Base-by-base conservation (phyloP, 1,140 invertebrate species). In the Drosophila parabipectinata region DNA sequence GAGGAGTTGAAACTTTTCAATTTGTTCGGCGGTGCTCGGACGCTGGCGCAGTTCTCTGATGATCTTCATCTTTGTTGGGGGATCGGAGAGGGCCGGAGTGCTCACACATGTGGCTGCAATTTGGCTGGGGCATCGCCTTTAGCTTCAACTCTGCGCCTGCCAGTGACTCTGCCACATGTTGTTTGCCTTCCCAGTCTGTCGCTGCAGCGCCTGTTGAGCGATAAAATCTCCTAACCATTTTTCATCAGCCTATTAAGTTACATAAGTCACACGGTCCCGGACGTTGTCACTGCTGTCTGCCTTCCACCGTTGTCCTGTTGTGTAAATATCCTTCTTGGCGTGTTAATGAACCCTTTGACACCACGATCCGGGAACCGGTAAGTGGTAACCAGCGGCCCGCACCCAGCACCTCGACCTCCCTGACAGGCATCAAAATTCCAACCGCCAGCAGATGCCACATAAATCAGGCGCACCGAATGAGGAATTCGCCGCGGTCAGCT, bases 191-290 rank as follows among this genome's bases (percentile, higher is more conserved):
- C 41, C 26, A 50, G 71, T 26, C 55, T 63, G 53, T 75, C 56
- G 28, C 37, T 47, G 54, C 47, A 60, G 15, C 44, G 15, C 44
- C 15, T 51, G 54, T 64, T 59, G 78, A 66, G 82, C 78, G 82
- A 87, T 87, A 87, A 79, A 78, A 87, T 87, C 82, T 76, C 64
- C 47, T 57, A 66, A 76, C 57, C 66, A 88, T 79, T 88, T 82
- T 82, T 87, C 72, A 82, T 66, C 83, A 88, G 83, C 83, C 82
- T 87, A 87, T 87, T 87, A 88, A 87, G 79, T 87, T 87, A 88
- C 82, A 87, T 83, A 87, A 88, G 78, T 76, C 78, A 76, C 74
- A 84, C 64, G 58, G 66, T 57, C 51, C 66, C 24, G 15, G 15
- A 30, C 8, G 54, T 6, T 26, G 28, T 32, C 41, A 12, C 26